Percentiles rank a stretch among this genome's conserved stretches.
These are phyloP conservation scores for Australoheros scitulus DNA, from an alignment of 2,113 vertebrate species.

Conservation along the genomic window DNA sequence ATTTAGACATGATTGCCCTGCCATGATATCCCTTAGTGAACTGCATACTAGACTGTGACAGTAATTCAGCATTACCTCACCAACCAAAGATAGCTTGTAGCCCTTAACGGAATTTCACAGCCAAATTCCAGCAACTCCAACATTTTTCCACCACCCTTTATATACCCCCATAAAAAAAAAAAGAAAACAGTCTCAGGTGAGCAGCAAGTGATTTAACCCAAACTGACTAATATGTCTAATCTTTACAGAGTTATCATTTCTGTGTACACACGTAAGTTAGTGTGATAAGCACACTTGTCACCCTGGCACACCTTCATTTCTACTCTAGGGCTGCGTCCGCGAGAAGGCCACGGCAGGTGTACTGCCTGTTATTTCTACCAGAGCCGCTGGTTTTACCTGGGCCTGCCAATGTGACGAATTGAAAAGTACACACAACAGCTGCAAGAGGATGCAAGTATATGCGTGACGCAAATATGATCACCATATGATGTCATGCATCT, in stretches of 20 bases:
- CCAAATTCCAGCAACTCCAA: background rate
- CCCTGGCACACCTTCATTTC: conserved; percentile 18
- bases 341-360: conserved; percentile 55
- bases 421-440: background rate
- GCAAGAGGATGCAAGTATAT: background rate
- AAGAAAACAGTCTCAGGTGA: background rate
- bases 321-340: conserved; percentile 19
- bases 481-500: background rate
- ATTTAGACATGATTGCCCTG: conserved; percentile 45
- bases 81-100: background rate
- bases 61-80: conserved; percentile 37
- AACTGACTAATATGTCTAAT: background rate
- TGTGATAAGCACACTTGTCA: conserved; percentile 5
- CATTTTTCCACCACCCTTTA: background rate
- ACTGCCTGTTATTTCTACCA: conserved; percentile 8
- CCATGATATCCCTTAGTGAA: conserved; percentile 24
- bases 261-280: rapidly evolving
- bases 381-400: conserved; percentile 23
- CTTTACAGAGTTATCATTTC: background rate
- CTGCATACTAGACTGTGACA: conserved; percentile 2
- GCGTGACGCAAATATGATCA: background rate
- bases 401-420: background rate
- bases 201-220: background rate
- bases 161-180: no score
- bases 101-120: background rate